phyloP scores from a whole-genome alignment of 2,113 vertebrate genomes.

The Bettongia penicillata region DNA sequence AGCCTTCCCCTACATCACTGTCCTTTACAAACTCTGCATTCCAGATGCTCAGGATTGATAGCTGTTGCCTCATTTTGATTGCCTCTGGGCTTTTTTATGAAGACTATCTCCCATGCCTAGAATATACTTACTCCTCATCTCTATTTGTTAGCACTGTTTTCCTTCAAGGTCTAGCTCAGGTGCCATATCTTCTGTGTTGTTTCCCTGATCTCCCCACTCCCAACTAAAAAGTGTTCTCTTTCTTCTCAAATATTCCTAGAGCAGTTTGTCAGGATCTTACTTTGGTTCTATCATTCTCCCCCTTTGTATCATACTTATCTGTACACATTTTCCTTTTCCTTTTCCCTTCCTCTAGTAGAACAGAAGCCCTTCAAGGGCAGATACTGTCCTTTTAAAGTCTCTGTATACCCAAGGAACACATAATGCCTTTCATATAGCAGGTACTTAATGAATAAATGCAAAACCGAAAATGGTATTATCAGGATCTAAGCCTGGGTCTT shows the following conservation, averaged over 20 bases:
- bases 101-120: background rate
- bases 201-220: background rate
- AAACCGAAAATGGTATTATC: background rate
- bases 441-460: background rate
- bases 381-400: background rate
- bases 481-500: background rate
- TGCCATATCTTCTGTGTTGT: background rate
- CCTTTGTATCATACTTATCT: background rate
- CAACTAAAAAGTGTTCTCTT: background rate
- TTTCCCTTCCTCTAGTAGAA: background rate
- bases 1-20: background rate
- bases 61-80: background rate
- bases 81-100: background rate
- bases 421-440: background rate
- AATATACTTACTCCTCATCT: background rate
- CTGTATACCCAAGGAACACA: background rate
- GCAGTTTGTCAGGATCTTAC: background rate
- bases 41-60: background rate
- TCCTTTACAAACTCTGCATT: background rate
- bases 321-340: background rate
- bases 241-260: background rate
- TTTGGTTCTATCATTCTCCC: too few species aligned
- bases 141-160: background rate
- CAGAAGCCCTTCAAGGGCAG: background rate
- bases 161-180: background rate